Evolutionary conservation across 1,140 invertebrate genomes (phyloP).

Genomic region (Anthonomus grandis): DNA sequence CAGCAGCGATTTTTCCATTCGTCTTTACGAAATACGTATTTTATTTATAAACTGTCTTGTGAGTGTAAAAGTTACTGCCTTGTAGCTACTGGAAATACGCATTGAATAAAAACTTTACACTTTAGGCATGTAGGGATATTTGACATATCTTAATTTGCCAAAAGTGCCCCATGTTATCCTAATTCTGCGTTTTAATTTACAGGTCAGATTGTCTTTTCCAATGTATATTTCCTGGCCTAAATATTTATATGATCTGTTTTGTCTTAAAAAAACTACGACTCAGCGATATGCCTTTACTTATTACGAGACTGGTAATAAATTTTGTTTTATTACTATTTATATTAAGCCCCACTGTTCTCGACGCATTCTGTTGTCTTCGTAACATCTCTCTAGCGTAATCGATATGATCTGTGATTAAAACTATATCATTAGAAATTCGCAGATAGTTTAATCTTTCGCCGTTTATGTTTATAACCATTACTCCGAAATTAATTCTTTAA

Average conservation of each 20-base stretch:
- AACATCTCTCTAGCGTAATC: slow-evolving; percentile 3
- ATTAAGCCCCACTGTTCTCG: slow-evolving; percentile 1
- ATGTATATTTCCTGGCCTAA: not conserved
- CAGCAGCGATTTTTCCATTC: no score
- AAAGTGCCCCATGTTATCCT: no score
- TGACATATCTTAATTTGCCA: no score
- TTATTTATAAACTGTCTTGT: slow-evolving; percentile 1
- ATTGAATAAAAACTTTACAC: no score
- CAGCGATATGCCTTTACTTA: not conserved
- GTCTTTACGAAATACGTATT: no score
- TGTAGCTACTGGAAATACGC: no score
- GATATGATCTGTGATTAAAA: slow-evolving; percentile 1
- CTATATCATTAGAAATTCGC: not conserved
- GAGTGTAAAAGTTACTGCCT: not conserved
- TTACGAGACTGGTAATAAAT: no score
- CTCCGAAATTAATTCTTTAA: not conserved
- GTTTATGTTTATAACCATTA: slow-evolving; percentile 2
- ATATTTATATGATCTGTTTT: not conserved
- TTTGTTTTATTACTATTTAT: no score
- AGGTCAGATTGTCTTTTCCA: no score
- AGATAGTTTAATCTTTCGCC: no score
- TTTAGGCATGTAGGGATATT: no score
- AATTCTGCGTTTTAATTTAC: no score
- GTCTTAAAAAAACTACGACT: slow-evolving; percentile 1
- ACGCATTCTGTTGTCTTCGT: not conserved